phyloP scores from a whole-genome alignment of 2,888 invertebrate species.

The Lasioglossum figueresi region DNA sequence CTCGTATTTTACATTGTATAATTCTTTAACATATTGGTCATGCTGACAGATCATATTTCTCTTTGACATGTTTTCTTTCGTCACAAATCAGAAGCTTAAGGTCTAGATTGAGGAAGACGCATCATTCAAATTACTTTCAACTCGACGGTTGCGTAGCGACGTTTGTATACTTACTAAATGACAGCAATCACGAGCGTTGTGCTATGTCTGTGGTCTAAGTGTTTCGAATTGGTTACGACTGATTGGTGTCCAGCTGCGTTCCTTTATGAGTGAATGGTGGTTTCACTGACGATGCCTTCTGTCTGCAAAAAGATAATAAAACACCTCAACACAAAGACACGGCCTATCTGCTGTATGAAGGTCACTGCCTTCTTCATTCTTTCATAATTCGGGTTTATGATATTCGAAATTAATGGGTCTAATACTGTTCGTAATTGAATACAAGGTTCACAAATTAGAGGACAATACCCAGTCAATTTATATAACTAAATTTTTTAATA shows the following conservation, averaged over 20 bases:
- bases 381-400: neutral
- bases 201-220: neutral
- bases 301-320: neutral
- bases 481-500: neutral
- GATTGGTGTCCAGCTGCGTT: conserved; percentile 8
- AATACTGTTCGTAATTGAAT: neutral
- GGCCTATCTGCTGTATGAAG: neutral
- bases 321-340: neutral
- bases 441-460: neutral
- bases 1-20: neutral
- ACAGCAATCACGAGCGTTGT: neutral
- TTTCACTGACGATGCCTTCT: neutral
- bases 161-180: neutral
- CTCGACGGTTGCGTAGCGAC: neutral
- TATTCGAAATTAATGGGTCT: neutral
- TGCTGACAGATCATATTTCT: neutral
- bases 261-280: conserved; percentile 13
- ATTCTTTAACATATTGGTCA: neutral
- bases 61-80: neutral
- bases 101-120: neutral
- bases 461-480: neutral
- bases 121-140: neutral
- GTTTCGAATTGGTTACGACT: conserved; percentile 11
- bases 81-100: neutral
- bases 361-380: neutral